Percentiles rank a stretch among this genome's conserved stretches.
Evolutionary conservation across 2,113 vertebrate species (phyloP).

Genomic region (Mustela nigripes): DNA sequence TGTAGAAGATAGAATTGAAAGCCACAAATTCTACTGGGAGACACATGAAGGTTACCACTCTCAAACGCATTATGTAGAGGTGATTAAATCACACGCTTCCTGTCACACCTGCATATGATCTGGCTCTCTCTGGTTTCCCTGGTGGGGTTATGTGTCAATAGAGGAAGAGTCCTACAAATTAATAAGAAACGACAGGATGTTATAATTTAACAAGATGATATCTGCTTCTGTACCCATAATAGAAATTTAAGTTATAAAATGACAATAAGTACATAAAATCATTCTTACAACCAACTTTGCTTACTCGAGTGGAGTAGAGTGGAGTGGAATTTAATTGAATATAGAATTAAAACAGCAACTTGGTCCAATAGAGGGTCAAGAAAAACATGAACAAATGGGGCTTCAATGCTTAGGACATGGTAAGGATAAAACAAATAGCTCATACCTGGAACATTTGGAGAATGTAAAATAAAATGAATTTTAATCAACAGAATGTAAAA

Average conservation of each 20-base stretch:
- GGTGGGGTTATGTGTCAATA: background rate
- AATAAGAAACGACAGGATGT: constrained; percentile 1
- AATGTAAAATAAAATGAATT: constrained; percentile 56
- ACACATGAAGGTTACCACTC: background rate
- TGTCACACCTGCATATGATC: background rate
- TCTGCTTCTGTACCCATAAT: background rate
- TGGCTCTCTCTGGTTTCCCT: background rate
- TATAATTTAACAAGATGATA: constrained; percentile 7
- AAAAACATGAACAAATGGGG: constrained; percentile 22
- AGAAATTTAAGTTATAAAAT: constrained; percentile 39
- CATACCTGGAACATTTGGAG: background rate
- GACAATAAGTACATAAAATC: background rate
- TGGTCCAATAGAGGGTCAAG: background rate
- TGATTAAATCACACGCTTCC: constrained; percentile 2
- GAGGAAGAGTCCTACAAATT: background rate
- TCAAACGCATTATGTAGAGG: background rate
- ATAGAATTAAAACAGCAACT: background rate
- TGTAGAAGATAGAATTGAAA: background rate
- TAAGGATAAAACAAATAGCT: background rate
- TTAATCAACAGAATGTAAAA: constrained; percentile 37
- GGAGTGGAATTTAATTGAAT: constrained; percentile 48
- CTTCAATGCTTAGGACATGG: background rate
- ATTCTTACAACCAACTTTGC: background rate
- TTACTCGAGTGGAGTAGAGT: background rate
- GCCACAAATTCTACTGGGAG: background rate